Evolutionary conservation across 2,888 invertebrate species (phyloP).

Genomic region (Acanthosepion pharaonis): DNA sequence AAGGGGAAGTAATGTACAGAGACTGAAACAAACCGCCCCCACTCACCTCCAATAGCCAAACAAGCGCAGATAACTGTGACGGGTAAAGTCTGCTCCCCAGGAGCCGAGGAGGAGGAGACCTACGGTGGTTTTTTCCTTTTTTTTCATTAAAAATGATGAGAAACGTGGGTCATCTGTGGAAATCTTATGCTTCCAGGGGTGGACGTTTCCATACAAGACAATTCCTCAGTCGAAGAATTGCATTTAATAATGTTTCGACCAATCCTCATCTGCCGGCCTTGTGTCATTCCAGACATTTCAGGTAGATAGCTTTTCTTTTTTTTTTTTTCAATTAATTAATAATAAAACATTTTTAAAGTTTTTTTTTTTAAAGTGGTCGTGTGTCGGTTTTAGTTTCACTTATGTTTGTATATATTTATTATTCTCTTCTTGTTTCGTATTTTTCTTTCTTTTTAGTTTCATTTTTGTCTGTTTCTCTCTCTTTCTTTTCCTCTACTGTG

Average conservation of each 20-base stretch:
- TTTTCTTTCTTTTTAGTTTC: too few relatives aligned
- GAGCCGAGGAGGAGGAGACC: not conserved
- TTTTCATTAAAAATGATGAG: not conserved
- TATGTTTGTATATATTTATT: too few relatives aligned
- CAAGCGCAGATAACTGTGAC: not conserved
- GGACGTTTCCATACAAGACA: not conserved
- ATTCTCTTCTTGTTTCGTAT: too few relatives aligned
- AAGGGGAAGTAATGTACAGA: not conserved
- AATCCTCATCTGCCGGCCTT: not conserved
- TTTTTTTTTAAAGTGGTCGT: too few relatives aligned
- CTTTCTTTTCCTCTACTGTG: too few relatives aligned
- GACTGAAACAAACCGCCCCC: too few relatives aligned
- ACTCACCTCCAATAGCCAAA: not conserved
- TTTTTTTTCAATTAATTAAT: not conserved
- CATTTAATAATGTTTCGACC: not conserved
- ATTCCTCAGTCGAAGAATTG: not conserved
- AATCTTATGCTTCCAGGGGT: conserved; percentile 2
- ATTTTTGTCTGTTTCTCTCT: too few relatives aligned
- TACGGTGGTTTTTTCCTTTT: not conserved
- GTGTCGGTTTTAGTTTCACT: too few relatives aligned
- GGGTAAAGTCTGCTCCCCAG: not conserved
- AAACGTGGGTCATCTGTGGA: conserved; percentile 12
- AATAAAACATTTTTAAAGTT: too few relatives aligned
- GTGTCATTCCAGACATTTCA: not conserved
- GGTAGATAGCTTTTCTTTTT: not conserved